Percentiles rank a stretch among this genome's conserved stretches.
Conservation (phyloP, 2,113 vertebrate species). For the Urocolius indicus region DNA sequence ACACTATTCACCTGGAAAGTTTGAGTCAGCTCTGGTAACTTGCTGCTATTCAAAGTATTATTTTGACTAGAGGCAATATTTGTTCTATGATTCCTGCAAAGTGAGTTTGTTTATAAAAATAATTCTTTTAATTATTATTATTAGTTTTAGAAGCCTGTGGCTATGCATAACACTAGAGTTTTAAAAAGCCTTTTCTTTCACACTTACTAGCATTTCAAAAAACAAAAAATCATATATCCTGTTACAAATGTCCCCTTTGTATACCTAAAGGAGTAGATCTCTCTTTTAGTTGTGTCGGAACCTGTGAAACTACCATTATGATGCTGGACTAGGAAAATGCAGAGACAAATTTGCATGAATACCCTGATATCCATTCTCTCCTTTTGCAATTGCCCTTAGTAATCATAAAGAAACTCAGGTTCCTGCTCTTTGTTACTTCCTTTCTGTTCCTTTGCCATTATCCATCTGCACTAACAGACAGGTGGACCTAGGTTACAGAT, state of each 20-base stretch:
- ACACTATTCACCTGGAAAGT: conserved; percentile 41
- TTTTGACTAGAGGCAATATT: conserved; percentile 28
- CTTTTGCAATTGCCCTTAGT: background rate
- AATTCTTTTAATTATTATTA: background rate
- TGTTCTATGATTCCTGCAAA: background rate
- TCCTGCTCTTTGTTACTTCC: background rate
- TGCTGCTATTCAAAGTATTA: conserved; percentile 1
- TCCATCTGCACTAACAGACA: background rate
- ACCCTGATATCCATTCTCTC: background rate
- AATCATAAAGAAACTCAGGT: background rate
- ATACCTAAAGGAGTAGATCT: background rate
- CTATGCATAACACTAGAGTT: background rate
- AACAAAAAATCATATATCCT: background rate
- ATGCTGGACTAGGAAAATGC: background rate
- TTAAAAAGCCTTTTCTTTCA: background rate
- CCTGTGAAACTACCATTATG: background rate
- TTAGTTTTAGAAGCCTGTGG: background rate
- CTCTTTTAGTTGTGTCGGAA: background rate
- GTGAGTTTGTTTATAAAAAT: background rate
- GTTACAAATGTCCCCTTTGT: background rate
- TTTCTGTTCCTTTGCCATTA: background rate
- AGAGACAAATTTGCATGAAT: background rate
- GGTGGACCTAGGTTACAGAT: too few relatives aligned
- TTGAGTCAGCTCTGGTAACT: background rate
- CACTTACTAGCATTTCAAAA: background rate